A percentile compares a stretch with the other conserved stretches of the same genome.
Conservation (phyloP, 2,888 invertebrate species). For the Lycocerus yunnanus region DNA sequence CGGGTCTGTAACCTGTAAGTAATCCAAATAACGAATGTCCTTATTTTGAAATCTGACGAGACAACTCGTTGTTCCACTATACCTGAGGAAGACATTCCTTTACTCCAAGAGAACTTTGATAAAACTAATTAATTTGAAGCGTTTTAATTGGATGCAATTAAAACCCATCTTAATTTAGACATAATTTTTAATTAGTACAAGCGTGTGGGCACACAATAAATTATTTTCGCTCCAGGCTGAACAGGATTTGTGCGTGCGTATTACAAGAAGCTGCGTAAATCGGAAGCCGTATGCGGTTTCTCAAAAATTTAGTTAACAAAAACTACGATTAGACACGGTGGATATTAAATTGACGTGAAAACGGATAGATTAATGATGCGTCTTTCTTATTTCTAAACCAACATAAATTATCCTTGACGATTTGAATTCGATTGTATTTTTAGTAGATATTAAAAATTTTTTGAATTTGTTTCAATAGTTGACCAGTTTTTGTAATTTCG, state of each 20-base stretch:
- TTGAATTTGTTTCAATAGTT: not conserved
- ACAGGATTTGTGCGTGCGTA: slow-evolving; percentile 23
- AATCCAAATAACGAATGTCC: not conserved
- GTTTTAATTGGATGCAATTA: not conserved
- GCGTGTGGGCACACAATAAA: slow-evolving; percentile 10
- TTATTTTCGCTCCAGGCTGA: slow-evolving; percentile 16
- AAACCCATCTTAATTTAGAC: not conserved
- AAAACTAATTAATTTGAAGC: not conserved
- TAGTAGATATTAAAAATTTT: not conserved
- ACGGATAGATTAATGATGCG: not conserved
- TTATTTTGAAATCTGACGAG: not conserved
- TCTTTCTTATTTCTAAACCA: not conserved
- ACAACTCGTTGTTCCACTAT: not conserved
- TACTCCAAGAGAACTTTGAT: not conserved
- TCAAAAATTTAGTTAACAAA: slow-evolving; percentile 10
- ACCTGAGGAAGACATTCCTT: not conserved
- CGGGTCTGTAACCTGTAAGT: not conserved
- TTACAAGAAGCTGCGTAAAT: slow-evolving; percentile 23
- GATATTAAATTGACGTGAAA: not conserved
- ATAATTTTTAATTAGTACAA: not conserved
- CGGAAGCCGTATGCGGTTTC: slow-evolving; percentile 22
- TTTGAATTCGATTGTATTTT: not conserved
- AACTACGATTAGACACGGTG: slow-evolving; percentile 7
- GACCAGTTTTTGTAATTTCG: slow-evolving; percentile 7
- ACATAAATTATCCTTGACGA: not conserved